A percentile compares a stretch with the other conserved stretches of the same genome.
phyloP scores from a whole-genome alignment of 1,140 invertebrate species.

The Orius insidiosus region DNA sequence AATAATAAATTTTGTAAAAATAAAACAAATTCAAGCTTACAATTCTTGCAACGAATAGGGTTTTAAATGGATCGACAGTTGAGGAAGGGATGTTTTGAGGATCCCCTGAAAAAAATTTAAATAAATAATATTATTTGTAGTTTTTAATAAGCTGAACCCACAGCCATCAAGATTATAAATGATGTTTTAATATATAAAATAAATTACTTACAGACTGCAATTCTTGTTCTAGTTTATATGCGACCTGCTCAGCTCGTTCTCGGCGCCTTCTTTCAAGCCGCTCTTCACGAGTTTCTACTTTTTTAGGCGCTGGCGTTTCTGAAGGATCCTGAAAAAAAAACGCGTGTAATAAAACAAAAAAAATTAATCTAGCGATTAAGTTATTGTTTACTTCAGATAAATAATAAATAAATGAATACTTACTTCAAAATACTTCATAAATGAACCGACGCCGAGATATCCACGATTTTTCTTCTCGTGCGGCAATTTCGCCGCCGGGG shows the following conservation, averaged over 20 bases:
- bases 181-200: background rate
- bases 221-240: constrained; percentile 98
- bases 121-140: background rate
- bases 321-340: constrained; percentile 82
- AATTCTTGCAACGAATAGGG: constrained; percentile 92
- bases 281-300: constrained; percentile 91
- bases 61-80: constrained; percentile 91
- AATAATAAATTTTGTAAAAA: constrained; percentile 2
- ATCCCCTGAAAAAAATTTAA: constrained; percentile 47
- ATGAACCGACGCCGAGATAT: constrained; percentile 76
- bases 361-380: no score
- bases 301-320: constrained; percentile 85
- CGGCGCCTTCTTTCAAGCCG: constrained; percentile 70
- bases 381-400: no score
- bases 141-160: no score
- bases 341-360: no score
- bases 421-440: constrained; percentile 80
- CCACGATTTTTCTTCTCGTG: constrained; percentile 89
- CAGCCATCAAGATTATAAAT: no score
- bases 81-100: constrained; percentile 60
- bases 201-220: constrained; percentile 64
- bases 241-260: constrained; percentile 90
- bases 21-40: constrained; percentile 32
- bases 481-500: constrained; percentile 81
- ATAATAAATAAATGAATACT: constrained; percentile 22